Conservation (phyloP, 2,888 invertebrate genomes). For the Nymphalis polychloros region DNA sequence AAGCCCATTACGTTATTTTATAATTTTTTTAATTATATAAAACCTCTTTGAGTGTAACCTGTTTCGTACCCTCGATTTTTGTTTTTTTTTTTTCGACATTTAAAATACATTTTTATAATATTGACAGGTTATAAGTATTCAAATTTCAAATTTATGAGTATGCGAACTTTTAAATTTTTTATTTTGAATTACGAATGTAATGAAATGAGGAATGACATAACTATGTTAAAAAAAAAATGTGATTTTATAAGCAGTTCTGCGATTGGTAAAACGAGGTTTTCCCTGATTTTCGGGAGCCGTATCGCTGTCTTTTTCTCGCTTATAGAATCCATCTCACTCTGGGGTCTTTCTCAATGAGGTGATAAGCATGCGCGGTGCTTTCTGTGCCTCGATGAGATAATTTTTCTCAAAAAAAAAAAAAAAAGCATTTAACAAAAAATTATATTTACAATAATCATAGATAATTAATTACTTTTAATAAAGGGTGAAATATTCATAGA, state of each 20-base stretch:
- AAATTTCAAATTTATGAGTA: constrained; percentile 1
- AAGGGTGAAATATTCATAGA: not conserved
- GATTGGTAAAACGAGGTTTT: constrained; percentile 52
- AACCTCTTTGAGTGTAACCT: not conserved
- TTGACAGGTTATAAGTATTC: not conserved
- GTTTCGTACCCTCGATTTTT: not conserved
- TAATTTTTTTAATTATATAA: not conserved
- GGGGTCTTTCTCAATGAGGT: constrained; percentile 62
- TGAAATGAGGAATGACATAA: constrained; percentile 1
- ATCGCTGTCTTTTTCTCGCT: constrained; percentile 46
- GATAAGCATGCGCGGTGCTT: constrained; percentile 66
- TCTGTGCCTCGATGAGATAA: constrained; percentile 38
- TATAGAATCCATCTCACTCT: constrained; percentile 51
- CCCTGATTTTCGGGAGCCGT: constrained; percentile 47
- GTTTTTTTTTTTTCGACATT: not conserved
- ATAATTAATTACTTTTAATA: not conserved
- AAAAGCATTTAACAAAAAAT: not conserved
- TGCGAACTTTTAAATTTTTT: not conserved
- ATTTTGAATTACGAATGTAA: constrained; percentile 41
- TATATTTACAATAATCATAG: not conserved
- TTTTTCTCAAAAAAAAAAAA: constrained; percentile 29
- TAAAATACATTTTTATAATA: not conserved
- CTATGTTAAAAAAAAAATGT: constrained; percentile 3
- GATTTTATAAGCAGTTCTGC: constrained; percentile 33
- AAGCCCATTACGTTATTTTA: constrained; percentile 10